Evolutionary conservation across 2,888 invertebrate species (phyloP).

Genomic region (Rhogogaster chlorosoma): DNA sequence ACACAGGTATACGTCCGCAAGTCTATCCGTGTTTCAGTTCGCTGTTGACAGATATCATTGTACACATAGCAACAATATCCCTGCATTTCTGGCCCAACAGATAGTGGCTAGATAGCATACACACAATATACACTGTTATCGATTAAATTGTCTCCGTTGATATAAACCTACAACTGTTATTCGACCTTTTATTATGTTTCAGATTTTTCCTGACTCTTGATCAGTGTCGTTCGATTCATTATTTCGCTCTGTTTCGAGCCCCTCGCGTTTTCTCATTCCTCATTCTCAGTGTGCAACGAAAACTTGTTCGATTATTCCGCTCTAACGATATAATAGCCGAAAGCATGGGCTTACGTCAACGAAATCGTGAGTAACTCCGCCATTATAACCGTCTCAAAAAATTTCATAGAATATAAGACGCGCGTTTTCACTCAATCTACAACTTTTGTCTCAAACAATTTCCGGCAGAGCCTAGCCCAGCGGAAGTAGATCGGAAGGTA

Average conservation of each 20-base stretch:
- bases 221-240: neutral
- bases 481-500: neutral
- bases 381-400: neutral
- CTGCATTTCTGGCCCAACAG: constrained; percentile 56
- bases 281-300: neutral
- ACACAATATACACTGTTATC: constrained; percentile 23
- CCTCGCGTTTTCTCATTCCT: neutral
- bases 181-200: constrained; percentile 3
- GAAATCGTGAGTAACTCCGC: constrained; percentile 7
- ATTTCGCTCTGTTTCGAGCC: neutral
- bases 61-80: constrained; percentile 66
- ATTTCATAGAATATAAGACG: neutral
- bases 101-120: constrained; percentile 28
- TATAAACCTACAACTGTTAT: constrained; percentile 29
- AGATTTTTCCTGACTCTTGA: neutral
- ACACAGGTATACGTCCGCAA: neutral
- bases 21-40: neutral
- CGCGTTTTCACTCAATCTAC: neutral
- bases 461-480: neutral
- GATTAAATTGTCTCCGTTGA: constrained; percentile 26
- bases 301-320: neutral
- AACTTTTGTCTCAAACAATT: constrained; percentile 11
- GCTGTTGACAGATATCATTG: constrained; percentile 64
- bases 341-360: neutral
- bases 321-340: neutral